Base-by-base conservation (phyloP, 2,888 invertebrate genomes). In the Rhingia rostrata region DNA sequence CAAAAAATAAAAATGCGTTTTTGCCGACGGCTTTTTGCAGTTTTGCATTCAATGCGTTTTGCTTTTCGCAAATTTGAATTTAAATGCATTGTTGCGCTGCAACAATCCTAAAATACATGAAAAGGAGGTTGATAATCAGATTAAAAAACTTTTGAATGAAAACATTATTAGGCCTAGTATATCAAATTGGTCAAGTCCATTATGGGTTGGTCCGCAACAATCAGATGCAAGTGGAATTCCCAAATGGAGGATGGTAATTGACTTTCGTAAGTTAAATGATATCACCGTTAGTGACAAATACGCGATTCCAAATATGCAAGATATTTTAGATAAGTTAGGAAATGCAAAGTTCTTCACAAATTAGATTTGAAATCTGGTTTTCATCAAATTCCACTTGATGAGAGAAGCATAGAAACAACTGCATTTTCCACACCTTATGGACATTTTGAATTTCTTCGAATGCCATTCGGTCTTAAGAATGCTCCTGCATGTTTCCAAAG, bases 391-490 rank as follows among this genome's bases (percentile, higher is more conserved):
- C 49, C 14, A 37, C 4, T 64, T 2, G 32, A 33, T 22, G n/a
- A 64, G 33, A 33, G n/a, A 2, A 14, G 14, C 30, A 64, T 39
- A 9, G 41, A 66, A 14, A 53, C 51, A 3, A 53, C 66, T 0
- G 66, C 66, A 5, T 66, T 66, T 41, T 41, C 30, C 1, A 60
- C 60, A 58, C n/a, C n/a, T n/a, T n/a, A n/a, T n/a, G n/a, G n/a
- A n/a, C n/a, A n/a, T n/a, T n/a, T n/a, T n/a, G n/a, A n/a, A n/a
- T n/a, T n/a, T n/a, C n/a, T n/a, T n/a, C n/a, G n/a, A n/a, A n/a
- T 14, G 37, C 35, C 39, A 7, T 39, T 39, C 10, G 37, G n/a
- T 39, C 9, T 12, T 5, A 41, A 12, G n/a, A n/a, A n/a, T n/a
- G n/a, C n/a, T n/a, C 10, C 4, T 2, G 6, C 58, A 1, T 41